These are phyloP conservation scores for Holacanthella duospinosa DNA, from an alignment of 2,888 invertebrate species.

Conservation along the genomic window DNA sequence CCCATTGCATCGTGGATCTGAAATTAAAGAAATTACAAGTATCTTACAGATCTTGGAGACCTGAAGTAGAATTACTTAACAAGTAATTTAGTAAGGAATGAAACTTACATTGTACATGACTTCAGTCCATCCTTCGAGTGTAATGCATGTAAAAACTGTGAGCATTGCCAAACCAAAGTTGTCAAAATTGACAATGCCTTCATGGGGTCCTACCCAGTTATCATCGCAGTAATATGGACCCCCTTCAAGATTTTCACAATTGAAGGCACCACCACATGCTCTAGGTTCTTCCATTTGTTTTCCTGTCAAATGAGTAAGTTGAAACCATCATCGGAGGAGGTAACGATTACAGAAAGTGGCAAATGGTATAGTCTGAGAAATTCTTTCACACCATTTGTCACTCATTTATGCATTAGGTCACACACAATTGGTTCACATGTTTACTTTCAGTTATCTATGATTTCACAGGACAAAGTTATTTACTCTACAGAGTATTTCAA, in stretches of 20 bases:
- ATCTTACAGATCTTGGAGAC: no score
- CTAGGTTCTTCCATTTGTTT: conserved; percentile 44
- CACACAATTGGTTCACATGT: no score
- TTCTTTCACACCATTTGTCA: no score
- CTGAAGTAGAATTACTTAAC: neutral
- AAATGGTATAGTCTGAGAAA: no score
- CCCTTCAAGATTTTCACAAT: conserved; percentile 30
- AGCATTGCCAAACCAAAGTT: conserved; percentile 55
- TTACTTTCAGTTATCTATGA: neutral
- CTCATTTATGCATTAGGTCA: no score
- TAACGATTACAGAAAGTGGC: no score
- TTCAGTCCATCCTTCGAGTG: conserved; percentile 54
- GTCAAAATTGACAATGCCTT: conserved; percentile 55
- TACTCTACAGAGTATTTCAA: no score
- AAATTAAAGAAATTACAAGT: conserved; percentile 2
- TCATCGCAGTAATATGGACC: conserved; percentile 37
- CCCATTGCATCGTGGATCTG: conserved; percentile 49
- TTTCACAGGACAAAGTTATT: neutral
- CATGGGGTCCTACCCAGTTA: conserved; percentile 44
- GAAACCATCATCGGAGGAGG: neutral
- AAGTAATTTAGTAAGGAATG: no score
- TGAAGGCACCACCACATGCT: conserved; percentile 43
- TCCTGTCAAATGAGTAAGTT: conserved; percentile 32
- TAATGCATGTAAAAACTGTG: conserved; percentile 54
- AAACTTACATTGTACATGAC: conserved; percentile 48